Percentiles rank a stretch among this genome's conserved stretches.
Conservation (phyloP, 2,888 invertebrate species). For the Drosophila niveifrons region DNA sequence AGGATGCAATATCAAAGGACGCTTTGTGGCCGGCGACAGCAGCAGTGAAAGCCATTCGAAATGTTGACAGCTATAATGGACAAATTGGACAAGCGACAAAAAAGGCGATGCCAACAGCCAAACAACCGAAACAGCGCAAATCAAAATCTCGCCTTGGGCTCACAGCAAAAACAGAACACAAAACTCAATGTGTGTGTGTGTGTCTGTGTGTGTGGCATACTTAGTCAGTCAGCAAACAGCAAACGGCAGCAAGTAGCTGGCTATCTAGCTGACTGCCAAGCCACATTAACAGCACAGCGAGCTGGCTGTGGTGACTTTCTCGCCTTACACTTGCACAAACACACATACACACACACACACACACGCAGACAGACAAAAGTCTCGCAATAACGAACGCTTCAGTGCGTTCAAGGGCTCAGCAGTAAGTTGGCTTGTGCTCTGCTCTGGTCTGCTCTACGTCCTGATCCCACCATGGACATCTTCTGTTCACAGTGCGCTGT, state of each 20-base stretch:
- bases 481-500: constrained; percentile 61
- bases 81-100: constrained; percentile 70
- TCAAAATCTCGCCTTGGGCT: constrained; percentile 50
- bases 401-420: constrained; percentile 46
- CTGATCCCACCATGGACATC: constrained; percentile 67
- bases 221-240: constrained; percentile 19
- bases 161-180: constrained; percentile 15
- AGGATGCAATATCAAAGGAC: constrained; percentile 79
- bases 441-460: background rate
- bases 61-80: constrained; percentile 70
- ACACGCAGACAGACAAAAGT: background rate
- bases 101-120: constrained; percentile 50
- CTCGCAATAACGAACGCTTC: constrained; percentile 34
- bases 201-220: constrained; percentile 23
- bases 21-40: constrained; percentile 67
- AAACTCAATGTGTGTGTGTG: background rate
- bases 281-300: constrained; percentile 60
- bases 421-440: constrained; percentile 4
- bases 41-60: constrained; percentile 50
- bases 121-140: constrained; percentile 47
- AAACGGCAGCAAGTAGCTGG: constrained; percentile 1
- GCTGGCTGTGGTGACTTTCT: constrained; percentile 75
- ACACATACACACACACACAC: background rate
- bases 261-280: constrained; percentile 4
- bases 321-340: constrained; percentile 37